phyloP scores from a whole-genome alignment of 2,797 vertebrate genomes.

The Galagoides demidoff region DNA sequence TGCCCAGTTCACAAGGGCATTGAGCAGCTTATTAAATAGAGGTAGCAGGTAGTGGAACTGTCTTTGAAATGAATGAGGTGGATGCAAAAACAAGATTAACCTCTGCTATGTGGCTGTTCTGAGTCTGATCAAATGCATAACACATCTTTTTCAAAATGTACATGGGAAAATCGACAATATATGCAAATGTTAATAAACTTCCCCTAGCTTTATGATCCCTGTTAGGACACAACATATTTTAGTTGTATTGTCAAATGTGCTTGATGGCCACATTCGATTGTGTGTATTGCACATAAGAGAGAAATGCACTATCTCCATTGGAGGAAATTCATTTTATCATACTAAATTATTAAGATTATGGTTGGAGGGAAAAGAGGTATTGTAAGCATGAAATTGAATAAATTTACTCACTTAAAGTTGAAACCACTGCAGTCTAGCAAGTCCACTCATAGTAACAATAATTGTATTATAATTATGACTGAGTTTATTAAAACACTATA shows the following conservation, averaged over 20 bases:
- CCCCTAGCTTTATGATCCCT: slow-evolving; percentile 42
- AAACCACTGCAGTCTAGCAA: not conserved
- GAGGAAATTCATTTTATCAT: slow-evolving; percentile 37
- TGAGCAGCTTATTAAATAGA: slow-evolving; percentile 67
- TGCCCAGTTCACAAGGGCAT: slow-evolving; percentile 45
- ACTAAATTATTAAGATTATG: slow-evolving; percentile 13
- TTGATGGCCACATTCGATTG: slow-evolving; percentile 29
- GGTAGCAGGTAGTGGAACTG: slow-evolving; percentile 52
- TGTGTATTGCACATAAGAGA: not conserved
- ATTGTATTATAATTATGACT: not conserved
- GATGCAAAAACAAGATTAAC: slow-evolving; percentile 55
- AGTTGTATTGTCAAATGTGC: slow-evolving; percentile 47
- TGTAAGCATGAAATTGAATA: not conserved
- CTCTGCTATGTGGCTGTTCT: slow-evolving; percentile 40
- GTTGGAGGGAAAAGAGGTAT: not conserved
- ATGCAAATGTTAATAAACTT: slow-evolving; percentile 70
- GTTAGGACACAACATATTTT: not conserved
- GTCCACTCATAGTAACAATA: not conserved
- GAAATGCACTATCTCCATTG: slow-evolving; percentile 46
- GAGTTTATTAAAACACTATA: slow-evolving; percentile 5
- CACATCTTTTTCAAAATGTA: slow-evolving; percentile 49
- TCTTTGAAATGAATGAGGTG: slow-evolving; percentile 43
- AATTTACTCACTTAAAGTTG: slow-evolving; percentile 24
- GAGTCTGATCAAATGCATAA: slow-evolving; percentile 51
- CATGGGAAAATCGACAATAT: slow-evolving; percentile 36